These are phyloP conservation scores for Neogobius melanostomus DNA, from an alignment of 2,113 vertebrate species.

Conservation along the genomic window DNA sequence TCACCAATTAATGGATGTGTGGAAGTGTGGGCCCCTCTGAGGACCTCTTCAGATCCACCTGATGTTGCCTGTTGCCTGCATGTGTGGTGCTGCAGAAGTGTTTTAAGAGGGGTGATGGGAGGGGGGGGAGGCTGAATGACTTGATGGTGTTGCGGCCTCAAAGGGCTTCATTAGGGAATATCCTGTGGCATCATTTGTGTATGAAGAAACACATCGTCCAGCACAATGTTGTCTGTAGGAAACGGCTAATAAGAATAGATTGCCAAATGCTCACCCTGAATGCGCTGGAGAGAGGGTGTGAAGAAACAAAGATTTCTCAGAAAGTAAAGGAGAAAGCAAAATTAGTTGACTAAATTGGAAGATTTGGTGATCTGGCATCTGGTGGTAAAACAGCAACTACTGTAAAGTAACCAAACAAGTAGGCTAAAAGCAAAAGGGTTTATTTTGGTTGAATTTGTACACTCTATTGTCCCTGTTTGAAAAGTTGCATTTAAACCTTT, in stretches of 20 bases:
- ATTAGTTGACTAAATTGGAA: not conserved
- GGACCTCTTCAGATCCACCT: constrained; percentile 41
- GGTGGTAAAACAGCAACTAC: too few relatives aligned
- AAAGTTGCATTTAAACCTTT: too few relatives aligned
- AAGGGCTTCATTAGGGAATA: constrained; percentile 62
- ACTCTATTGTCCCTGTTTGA: too few relatives aligned
- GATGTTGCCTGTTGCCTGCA: constrained; percentile 7
- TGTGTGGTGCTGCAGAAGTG: not conserved
- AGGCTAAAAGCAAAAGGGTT: too few relatives aligned
- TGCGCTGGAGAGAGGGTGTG: not conserved
- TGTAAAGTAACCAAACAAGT: too few relatives aligned
- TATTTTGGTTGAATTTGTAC: too few relatives aligned
- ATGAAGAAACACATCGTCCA: constrained; percentile 26
- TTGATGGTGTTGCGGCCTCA: constrained; percentile 30
- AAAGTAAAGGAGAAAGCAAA: not conserved
- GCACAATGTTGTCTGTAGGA: constrained; percentile 24
- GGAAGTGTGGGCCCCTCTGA: constrained; percentile 36
- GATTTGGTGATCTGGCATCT: too few relatives aligned
- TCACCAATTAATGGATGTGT: constrained; percentile 38
- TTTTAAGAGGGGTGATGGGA: constrained; percentile 35
- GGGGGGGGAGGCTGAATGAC: not conserved
- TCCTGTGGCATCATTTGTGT: constrained; percentile 47
- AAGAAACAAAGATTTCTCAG: not conserved
- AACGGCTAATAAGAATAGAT: constrained; percentile 64
- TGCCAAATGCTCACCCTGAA: not conserved